phyloP scores from a whole-genome alignment of 2,888 invertebrate genomes.

The Hypomecis punctinalis region DNA sequence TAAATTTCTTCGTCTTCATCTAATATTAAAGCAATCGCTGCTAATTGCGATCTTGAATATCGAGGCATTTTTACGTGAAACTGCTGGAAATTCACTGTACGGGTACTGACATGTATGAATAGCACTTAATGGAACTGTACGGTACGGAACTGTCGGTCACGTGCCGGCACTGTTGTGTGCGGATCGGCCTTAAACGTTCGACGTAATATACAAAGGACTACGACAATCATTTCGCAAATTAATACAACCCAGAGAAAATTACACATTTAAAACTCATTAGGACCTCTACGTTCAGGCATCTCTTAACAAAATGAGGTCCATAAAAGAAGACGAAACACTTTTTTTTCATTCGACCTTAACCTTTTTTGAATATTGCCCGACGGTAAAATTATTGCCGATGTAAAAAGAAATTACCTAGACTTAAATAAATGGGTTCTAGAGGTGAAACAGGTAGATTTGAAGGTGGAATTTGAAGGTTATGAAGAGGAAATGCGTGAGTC shows the following conservation, averaged over 20 bases:
- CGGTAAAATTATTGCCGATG: slow-evolving; percentile 36
- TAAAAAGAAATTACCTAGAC: slow-evolving; percentile 40
- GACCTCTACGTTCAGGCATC: slow-evolving; percentile 18
- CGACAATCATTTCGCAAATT: slow-evolving; percentile 21
- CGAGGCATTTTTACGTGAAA: too few relatives aligned
- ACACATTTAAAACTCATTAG: slow-evolving; percentile 33
- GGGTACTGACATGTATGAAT: too few relatives aligned
- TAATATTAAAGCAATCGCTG: too few relatives aligned
- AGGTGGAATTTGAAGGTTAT: slow-evolving; percentile 29
- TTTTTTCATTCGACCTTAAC: slow-evolving; percentile 39
- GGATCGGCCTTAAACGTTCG: too few relatives aligned
- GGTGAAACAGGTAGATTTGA: slow-evolving; percentile 38
- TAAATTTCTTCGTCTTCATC: too few relatives aligned
- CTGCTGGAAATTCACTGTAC: too few relatives aligned
- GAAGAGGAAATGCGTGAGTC: slow-evolving; percentile 18
- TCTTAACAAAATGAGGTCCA: slow-evolving; percentile 24
- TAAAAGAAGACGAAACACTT: slow-evolving; percentile 31
- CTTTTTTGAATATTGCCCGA: slow-evolving; percentile 33
- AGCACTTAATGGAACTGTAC: too few relatives aligned
- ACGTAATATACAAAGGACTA: not conserved
- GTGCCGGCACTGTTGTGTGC: too few relatives aligned
- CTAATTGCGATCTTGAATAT: too few relatives aligned
- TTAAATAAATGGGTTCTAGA: slow-evolving; percentile 33
- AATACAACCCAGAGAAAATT: slow-evolving; percentile 19
- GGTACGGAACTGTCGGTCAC: too few relatives aligned